Base-by-base conservation (phyloP, 2,888 invertebrate genomes). In the Neuroscelio doddi region DNA sequence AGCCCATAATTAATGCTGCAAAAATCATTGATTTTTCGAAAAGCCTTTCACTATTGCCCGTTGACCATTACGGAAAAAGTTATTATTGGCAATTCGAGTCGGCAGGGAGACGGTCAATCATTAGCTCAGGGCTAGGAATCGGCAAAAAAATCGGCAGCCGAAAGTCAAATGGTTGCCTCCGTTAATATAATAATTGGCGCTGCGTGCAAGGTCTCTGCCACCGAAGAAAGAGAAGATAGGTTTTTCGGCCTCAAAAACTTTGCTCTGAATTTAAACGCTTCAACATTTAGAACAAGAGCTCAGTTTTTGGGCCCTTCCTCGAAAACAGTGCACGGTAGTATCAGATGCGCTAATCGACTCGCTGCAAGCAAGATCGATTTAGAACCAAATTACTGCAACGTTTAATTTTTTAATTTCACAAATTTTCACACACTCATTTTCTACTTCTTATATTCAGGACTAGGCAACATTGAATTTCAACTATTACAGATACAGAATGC, bases 181-280 rank as follows among this genome's bases (percentile, higher is more conserved):
- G 62, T 68, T 69, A 73, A 73, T 73, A 67, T 70, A 71, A 73
- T 76, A 73, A 75, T 76, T 69, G 72, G 21, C 49, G 58, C 66
- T 76, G 75, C 74, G 76, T 75, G 76, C 52, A 39, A 44, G 44
- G 53, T 41, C 45, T 27, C 38, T 59, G 52, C 47, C 57, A 44
- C 58, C 41, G 57, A 47, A 44, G 26, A 8, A 21, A 21, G 49
- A 39, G 27, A 53, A 32, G 34, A 34, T 14, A 15, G 30, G 2
- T 5, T 5, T 26, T 26, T 56, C 38, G 45, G 52, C 57, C 45
- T 46, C 36, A 27, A 16, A 44, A 51, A 49, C 58, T 67, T 66
- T 65, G 61, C 50, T 57, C 64, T 45, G 56, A 53, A 61, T 64
- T 63, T 68, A 64, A 66, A 59, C 69, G 63, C 56, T 68, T 64